Conservation (phyloP, 1,140 invertebrate genomes). For the Scylla paramamosain region DNA sequence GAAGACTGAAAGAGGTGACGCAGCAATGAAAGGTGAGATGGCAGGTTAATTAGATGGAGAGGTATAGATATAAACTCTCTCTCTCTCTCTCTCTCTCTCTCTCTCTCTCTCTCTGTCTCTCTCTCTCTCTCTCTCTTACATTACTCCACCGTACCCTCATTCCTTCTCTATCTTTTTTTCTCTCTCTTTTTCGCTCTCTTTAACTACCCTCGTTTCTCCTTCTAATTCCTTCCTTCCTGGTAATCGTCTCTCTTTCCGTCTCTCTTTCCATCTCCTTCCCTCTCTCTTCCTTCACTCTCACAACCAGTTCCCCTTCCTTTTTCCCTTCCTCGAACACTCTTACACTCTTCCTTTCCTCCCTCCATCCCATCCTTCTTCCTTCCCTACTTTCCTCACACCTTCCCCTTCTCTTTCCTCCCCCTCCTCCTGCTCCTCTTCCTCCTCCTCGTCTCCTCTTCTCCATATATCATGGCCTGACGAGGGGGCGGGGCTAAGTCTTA, state of each 20-base stretch:
- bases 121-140: not conserved
- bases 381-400: not conserved
- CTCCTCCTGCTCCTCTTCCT: not conserved
- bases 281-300: not conserved
- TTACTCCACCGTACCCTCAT: not conserved
- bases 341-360: not conserved
- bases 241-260: not conserved
- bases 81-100: conserved; percentile 58
- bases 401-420: not conserved
- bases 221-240: not conserved
- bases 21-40: not conserved
- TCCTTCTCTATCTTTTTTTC: not conserved
- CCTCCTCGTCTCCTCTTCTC: not conserved
- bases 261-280: not conserved
- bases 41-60: not conserved
- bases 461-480: not conserved
- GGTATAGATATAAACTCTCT: not conserved
- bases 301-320: not conserved
- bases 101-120: conserved; percentile 13
- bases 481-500: not conserved
- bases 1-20: not conserved
- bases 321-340: not conserved
- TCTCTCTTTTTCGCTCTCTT: not conserved
- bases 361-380: not conserved
- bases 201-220: not conserved